A percentile compares a stretch with the other conserved stretches of the same genome.
Evolutionary conservation across 2,888 invertebrate genomes (phyloP).

Genomic region (Barypeithes pellucidus): DNA sequence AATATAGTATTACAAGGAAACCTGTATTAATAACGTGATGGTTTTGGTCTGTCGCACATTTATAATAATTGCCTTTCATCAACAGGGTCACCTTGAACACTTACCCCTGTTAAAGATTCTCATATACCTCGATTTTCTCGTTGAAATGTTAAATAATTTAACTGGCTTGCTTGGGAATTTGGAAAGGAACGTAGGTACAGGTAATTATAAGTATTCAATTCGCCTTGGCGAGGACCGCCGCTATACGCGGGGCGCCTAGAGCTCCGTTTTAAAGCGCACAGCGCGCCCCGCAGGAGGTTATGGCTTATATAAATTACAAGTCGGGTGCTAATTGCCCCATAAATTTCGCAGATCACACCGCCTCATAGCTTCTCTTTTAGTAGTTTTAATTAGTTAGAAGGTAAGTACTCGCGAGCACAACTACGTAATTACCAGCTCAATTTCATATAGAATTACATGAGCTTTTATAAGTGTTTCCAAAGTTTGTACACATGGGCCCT

Average conservation of each 20-base stretch:
- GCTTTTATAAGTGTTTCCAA: slow-evolving; percentile 6
- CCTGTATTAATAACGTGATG: too few species aligned
- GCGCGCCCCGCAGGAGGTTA: slow-evolving; percentile 58
- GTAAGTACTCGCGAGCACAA: slow-evolving; percentile 56
- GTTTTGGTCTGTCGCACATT: too few species aligned
- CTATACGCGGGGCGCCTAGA: slow-evolving; percentile 23
- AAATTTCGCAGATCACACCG: slow-evolving; percentile 60
- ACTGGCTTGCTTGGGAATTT: slow-evolving; percentile 16
- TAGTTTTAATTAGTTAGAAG: slow-evolving; percentile 65
- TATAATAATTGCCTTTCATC: too few species aligned
- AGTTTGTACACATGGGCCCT: too few species aligned
- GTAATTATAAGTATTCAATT: slow-evolving; percentile 31
- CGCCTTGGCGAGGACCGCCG: slow-evolving; percentile 1
- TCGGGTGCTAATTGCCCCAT: slow-evolving; percentile 65
- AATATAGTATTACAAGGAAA: too few species aligned
- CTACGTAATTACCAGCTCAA: slow-evolving; percentile 20
- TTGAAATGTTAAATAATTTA: slow-evolving; percentile 18
- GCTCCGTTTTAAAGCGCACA: slow-evolving; percentile 45
- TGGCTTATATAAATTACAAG: slow-evolving; percentile 65
- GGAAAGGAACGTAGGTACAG: slow-evolving; percentile 9
- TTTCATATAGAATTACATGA: slow-evolving; percentile 9
- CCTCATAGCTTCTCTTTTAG: slow-evolving; percentile 60
- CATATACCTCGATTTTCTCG: not conserved
- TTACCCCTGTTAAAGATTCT: not conserved
- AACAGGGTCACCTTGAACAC: not conserved